phyloP scores from a whole-genome alignment of 2,113 vertebrate species.

The Megaptera novaeangliae region DNA sequence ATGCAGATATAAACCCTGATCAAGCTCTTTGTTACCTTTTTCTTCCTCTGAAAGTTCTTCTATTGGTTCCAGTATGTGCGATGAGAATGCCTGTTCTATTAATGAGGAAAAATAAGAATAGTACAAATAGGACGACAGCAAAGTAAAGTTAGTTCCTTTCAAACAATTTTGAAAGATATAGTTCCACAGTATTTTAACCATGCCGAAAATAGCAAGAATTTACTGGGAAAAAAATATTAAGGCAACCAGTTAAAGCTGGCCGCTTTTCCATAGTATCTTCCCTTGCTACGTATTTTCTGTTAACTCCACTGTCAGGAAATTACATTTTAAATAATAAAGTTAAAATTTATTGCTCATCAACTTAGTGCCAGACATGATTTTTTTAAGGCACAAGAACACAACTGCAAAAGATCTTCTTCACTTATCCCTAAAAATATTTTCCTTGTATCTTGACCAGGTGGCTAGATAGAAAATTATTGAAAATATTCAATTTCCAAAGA shows the following conservation, averaged over 20 bases:
- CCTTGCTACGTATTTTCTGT: not conserved
- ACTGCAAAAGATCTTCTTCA: not conserved
- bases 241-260: not conserved
- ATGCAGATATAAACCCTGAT: not conserved
- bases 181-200: not conserved
- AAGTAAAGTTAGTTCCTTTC: constrained; percentile 56
- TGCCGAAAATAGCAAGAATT: not conserved
- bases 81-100: constrained; percentile 88
- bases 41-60: constrained; percentile 97
- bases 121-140: constrained; percentile 79
- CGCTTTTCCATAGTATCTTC: not conserved
- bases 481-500: not conserved
- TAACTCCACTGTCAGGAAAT: not conserved
- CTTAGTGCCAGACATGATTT: not conserved
- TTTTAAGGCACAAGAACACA: not conserved
- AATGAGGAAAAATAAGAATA: constrained; percentile 78
- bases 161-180: not conserved
- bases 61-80: constrained; percentile 93
- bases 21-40: constrained; percentile 87
- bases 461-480: not conserved
- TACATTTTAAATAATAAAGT: not conserved
- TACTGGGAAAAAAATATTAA: not conserved
- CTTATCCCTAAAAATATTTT: not conserved
- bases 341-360: not conserved
- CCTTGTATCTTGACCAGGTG: not conserved